Conservation (phyloP, 2,797 vertebrate genomes). For the Phyllotis vaccarum region DNA sequence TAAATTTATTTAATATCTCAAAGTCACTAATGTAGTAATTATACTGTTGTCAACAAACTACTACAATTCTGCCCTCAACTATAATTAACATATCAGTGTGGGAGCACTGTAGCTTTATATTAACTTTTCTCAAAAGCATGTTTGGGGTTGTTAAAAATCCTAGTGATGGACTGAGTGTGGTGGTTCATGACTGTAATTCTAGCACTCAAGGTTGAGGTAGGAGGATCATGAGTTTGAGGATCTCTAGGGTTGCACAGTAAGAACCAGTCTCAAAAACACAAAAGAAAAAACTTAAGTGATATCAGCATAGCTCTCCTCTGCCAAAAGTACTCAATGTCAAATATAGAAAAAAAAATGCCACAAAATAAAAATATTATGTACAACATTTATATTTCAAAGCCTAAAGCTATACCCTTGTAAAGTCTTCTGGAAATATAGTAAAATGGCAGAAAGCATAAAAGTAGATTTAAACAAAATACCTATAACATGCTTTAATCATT, state of each 20-base stretch:
- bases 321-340: constrained; percentile 5
- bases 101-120: constrained; percentile 77
- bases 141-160: constrained; percentile 55
- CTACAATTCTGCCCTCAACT: constrained; percentile 81
- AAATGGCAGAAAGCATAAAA: constrained; percentile 52
- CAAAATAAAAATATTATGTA: constrained; percentile 24
- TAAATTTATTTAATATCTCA: constrained; percentile 87
- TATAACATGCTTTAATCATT: neutral
- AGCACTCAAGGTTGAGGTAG: neutral
- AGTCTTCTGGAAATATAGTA: neutral
- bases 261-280: neutral
- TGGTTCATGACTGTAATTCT: neutral
- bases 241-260: neutral
- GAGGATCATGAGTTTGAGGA: neutral
- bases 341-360: constrained; percentile 23
- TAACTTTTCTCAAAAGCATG: constrained; percentile 68
- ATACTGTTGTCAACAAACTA: constrained; percentile 87
- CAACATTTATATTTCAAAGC: neutral
- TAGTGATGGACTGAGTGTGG: neutral
- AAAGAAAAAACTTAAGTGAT: neutral
- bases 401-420: neutral
- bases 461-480: constrained; percentile 11
- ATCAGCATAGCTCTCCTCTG: constrained; percentile 32
- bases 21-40: constrained; percentile 87
- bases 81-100: constrained; percentile 84